These are phyloP conservation scores for Tryphoninae sp. DNA, from an alignment of 2,888 invertebrate genomes.

Conservation along the genomic window DNA sequence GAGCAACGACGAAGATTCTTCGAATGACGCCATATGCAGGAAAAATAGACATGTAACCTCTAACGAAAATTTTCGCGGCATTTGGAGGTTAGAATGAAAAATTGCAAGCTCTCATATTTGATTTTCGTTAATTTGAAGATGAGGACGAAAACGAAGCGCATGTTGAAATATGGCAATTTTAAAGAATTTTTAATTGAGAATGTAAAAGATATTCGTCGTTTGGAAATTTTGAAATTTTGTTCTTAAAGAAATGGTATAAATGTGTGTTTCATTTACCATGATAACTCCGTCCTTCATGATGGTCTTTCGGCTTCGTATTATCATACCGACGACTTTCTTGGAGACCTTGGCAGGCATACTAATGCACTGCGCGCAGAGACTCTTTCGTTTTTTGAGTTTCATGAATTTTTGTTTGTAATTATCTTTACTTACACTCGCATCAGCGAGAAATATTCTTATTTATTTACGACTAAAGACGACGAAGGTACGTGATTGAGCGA, in stretches of 20 bases:
- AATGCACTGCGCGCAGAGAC: slow-evolving; percentile 80
- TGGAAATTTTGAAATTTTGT: no score
- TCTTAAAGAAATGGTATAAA: not conserved
- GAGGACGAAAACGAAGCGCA: not conserved
- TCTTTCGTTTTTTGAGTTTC: slow-evolving; percentile 81
- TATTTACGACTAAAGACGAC: not conserved
- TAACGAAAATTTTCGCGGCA: not conserved
- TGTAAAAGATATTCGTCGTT: no score
- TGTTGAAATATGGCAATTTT: not conserved
- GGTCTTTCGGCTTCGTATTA: slow-evolving; percentile 92
- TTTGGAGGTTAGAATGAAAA: slow-evolving; percentile 10
- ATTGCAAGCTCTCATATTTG: slow-evolving; percentile 1
- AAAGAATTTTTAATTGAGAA: not conserved
- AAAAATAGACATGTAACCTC: slow-evolving; percentile 10
- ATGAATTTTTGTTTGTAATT: slow-evolving; percentile 71
- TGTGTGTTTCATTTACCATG: slow-evolving; percentile 85
- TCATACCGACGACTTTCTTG: slow-evolving; percentile 93
- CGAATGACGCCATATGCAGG: slow-evolving; percentile 17
- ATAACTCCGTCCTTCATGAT: slow-evolving; percentile 94
- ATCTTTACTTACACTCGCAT: slow-evolving; percentile 20
- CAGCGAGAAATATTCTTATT: not conserved
- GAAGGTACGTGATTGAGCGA: slow-evolving; percentile 12
- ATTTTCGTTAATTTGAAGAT: not conserved
- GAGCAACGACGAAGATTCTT: not conserved
- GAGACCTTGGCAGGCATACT: slow-evolving; percentile 88